Base-by-base conservation (phyloP, 2,113 vertebrate genomes). In the Hydropotes inermis region DNA sequence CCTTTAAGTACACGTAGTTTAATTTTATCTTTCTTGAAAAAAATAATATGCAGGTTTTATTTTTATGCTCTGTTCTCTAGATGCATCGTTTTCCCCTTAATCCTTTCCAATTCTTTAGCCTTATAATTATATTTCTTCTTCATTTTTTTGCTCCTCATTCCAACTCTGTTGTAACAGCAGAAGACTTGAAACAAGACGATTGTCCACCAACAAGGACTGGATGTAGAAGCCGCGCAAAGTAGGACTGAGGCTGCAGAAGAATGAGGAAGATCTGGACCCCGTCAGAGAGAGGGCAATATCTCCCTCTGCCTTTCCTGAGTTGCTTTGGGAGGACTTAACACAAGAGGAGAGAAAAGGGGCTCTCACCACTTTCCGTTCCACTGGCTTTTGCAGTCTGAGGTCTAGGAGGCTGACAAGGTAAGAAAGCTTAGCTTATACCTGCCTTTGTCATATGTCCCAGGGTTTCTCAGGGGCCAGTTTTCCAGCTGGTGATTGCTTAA, bases 1-100 rank as follows among this genome's bases (percentile, higher is more conserved):
- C 94, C 74, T 90, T 28, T 74, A 96, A 79, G 39, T 79, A 83
- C 9, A 30, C 25, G 67, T 89, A 83, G 45, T 95, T 97, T 64
- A 94, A 67, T 67, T 11, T 47, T 39, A 90, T 45, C 78, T 55
- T 76, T 89, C 43, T 85, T 43, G 43, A 79, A 95, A 98, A 88
- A 93, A 67, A 83, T 54, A 67, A 82, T 61, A 55, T 79, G n/a
- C 52, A 84, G 12, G 21, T 61, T 83, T 11, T 58, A 64, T 58
- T 93, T 94, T 95, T 84, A 87, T 47, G 50, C 16, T 93, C 39
- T 61, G 54, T 52, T 89, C 52, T 92, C 61, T 45, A 81, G 14
- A 70, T 67, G 57, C 30, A 60, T 67, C 3, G 21, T 79, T 87
- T 60, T 64, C 95, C 33, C 89, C 50, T 95, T 54, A 81, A 83